Evolutionary conservation across 2,888 invertebrate genomes (phyloP).

Genomic region (Synanthedon formicaeformis): DNA sequence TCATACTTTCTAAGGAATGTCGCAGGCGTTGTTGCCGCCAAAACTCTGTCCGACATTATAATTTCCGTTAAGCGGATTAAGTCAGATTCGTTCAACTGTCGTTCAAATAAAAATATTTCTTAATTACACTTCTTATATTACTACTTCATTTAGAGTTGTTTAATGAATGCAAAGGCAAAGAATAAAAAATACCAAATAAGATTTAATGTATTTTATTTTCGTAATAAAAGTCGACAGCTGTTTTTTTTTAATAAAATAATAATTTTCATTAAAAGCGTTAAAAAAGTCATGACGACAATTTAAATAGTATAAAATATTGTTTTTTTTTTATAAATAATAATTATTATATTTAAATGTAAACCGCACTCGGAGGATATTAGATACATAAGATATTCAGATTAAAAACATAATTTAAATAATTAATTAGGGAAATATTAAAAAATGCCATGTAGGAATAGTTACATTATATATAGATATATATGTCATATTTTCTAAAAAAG

Average conservation of each 20-base stretch:
- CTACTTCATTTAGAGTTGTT: neutral
- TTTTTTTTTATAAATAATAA: neutral
- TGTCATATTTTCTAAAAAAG: conserved; percentile 14
- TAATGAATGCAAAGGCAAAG: conserved; percentile 3
- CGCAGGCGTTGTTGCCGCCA: conserved; percentile 59
- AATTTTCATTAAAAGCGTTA: conserved; percentile 12
- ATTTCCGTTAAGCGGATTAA: conserved; percentile 49
- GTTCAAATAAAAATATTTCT: too few species aligned
- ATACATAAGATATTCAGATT: too few species aligned
- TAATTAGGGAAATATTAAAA: too few species aligned
- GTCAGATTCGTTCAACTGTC: conserved; percentile 15
- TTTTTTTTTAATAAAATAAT: conserved; percentile 13
- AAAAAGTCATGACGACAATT: conserved; percentile 1
- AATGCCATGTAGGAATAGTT: too few species aligned
- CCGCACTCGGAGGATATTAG: neutral
- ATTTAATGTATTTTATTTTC: conserved; percentile 44
- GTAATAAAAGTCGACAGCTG: conserved; percentile 43
- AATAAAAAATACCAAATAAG: conserved; percentile 8
- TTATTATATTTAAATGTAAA: neutral
- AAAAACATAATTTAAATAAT: too few species aligned
- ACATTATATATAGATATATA: neutral
- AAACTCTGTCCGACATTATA: conserved; percentile 48
- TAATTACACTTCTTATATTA: neutral
- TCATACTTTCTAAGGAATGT: conserved; percentile 65
- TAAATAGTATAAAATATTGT: neutral